Evolutionary conservation across 2,797 vertebrate species (phyloP).

Genomic region (Sebastes aleutianus): DNA sequence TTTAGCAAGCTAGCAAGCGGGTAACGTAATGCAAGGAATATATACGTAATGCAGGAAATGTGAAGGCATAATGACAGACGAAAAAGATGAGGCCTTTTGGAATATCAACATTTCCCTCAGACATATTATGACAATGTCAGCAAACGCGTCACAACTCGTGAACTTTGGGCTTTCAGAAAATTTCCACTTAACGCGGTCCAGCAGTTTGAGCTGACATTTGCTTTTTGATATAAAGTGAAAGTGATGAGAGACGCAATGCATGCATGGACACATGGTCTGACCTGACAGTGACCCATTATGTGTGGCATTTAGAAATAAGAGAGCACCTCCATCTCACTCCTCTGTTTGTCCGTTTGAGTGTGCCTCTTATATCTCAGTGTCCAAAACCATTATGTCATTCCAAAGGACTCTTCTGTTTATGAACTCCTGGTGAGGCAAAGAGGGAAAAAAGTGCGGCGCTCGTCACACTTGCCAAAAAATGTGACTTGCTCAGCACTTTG

Average conservation of each 20-base stretch:
- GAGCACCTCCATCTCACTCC: background rate
- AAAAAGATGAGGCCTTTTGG: too few species aligned
- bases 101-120: too few species aligned
- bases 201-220: background rate
- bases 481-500: slow-evolving; percentile 33
- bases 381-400: slow-evolving; percentile 23
- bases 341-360: background rate
- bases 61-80: too few species aligned
- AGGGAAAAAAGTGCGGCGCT: background rate
- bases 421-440: slow-evolving; percentile 1
- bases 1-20: too few species aligned
- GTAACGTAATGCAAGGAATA: too few species aligned
- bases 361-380: background rate
- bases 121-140: too few species aligned
- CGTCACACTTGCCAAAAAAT: slow-evolving; percentile 8
- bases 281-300: background rate
- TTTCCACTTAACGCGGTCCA: background rate
- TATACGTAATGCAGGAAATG: too few species aligned
- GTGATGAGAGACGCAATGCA: background rate
- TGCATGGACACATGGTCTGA: background rate
- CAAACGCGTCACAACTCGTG: too few species aligned
- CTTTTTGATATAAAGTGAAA: background rate
- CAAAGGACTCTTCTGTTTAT: slow-evolving; percentile 4
- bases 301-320: slow-evolving; percentile 1
- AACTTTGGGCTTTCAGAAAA: too few species aligned